Base-by-base conservation (phyloP, 2,113 vertebrate genomes). In the Salvelinus sp. region DNA sequence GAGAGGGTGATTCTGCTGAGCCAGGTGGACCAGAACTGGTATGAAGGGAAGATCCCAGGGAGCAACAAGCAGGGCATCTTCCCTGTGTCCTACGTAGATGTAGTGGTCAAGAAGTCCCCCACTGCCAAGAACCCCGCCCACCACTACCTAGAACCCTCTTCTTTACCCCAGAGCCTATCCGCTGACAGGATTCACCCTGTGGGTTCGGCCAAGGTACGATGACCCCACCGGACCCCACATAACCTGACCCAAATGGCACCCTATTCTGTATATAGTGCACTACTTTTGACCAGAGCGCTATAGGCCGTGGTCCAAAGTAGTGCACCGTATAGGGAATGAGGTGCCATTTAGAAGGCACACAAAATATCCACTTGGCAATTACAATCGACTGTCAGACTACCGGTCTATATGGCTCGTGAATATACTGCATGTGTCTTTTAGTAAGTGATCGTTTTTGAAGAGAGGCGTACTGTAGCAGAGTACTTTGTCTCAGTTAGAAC, bases 21-120 rank as follows among this genome's bases (percentile, higher is more conserved):
- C 80, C 90, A 92, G 85, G 94, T 97, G 79, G 96, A 97, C 90
- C 93, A 95, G 86, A 96, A 97, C 90, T 97, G 96, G 96, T 96
- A 93, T 83, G 94, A 96, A 91, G 95, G 96, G 76, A 95, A 92
- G 91, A 92, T 96, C 80, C 90, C 91, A 66, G 95, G 94, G 75
- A 94, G 92, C 82, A 94, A 88, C 88, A 94, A 93, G 87, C 95
- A 95, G 92, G 96, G 96, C 82, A 97, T 97, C 88, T 97, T 97
- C 88, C 96, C 96, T 3, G 93, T 96, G 75, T 95, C 95, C 82
- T 97, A 97, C 9, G 95, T 96, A 44, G 38, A 44, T 9, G 7
- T 44, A 44, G 38, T 44, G 7, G 9, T 44, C 74, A 95, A 94
- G 89, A 95, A 93, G 91, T 91, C 92, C 18, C 25, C 86, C n/a